A percentile compares a stretch with the other conserved stretches of the same genome.
Conservation (phyloP, 2,888 invertebrate genomes). For the Lepidocyrtoides sp. region DNA sequence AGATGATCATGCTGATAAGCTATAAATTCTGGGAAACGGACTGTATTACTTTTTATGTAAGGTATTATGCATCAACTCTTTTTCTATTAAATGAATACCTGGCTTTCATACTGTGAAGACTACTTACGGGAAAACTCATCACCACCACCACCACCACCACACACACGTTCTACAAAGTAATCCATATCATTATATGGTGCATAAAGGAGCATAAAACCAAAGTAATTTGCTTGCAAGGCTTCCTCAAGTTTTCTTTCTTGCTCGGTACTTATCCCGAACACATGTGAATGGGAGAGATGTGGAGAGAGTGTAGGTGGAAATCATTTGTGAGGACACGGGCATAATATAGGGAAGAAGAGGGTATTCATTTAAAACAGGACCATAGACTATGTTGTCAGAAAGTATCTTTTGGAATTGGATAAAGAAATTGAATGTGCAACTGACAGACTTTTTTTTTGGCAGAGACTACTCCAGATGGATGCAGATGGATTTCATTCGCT, state of each 20-base stretch:
- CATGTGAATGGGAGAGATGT: constrained; percentile 18
- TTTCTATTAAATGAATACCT: background rate
- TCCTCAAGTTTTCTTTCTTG: constrained; percentile 57
- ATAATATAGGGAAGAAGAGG: constrained; percentile 1
- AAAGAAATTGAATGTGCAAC: constrained; percentile 52
- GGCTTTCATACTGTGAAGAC: background rate
- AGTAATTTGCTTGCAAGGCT: constrained; percentile 63
- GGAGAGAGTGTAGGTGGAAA: constrained; percentile 41
- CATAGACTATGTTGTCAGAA: constrained; percentile 46
- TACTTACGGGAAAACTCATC: constrained; percentile 25
- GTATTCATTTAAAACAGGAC: constrained; percentile 29
- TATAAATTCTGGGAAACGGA: background rate
- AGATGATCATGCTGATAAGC: background rate
- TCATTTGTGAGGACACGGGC: constrained; percentile 40
- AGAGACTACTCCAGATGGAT: constrained; percentile 43
- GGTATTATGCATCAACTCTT: background rate
- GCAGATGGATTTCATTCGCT: constrained; percentile 57
- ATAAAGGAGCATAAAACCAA: constrained; percentile 23
- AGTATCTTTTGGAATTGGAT: constrained; percentile 32
- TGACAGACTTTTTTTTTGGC: constrained; percentile 42
- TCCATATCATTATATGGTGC: background rate
- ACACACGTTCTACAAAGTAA: constrained; percentile 16
- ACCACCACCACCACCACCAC: constrained; percentile 17
- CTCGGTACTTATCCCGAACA: constrained; percentile 57
- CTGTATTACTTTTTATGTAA: background rate